A percentile compares a stretch with the other conserved stretches of the same genome.
Conservation (phyloP, 2,113 vertebrate species). For the Phoenicopterus ruber region DNA sequence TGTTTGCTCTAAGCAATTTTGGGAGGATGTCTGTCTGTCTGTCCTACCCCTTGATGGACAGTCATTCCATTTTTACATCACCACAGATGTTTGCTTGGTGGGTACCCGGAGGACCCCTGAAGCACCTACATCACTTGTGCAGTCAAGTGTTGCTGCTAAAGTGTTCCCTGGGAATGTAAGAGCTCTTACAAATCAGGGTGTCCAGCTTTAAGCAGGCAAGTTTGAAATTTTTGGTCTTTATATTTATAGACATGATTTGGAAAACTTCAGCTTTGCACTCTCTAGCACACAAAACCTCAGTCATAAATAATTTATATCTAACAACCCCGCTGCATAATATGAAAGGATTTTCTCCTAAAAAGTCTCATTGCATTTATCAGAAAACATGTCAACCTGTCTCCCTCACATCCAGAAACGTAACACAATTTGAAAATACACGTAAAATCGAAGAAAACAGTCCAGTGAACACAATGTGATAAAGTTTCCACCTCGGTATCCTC, state of each 20-base stretch:
- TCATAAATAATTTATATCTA: not conserved
- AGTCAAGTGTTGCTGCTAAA: not conserved
- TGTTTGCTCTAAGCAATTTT: not conserved
- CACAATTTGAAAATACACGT: not conserved
- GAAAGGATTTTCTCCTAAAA: not conserved
- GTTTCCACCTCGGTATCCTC: not conserved
- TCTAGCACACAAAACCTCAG: not conserved
- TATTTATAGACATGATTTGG: not conserved
- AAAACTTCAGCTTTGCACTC: not conserved
- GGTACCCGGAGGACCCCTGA: not conserved
- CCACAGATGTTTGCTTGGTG: fast-evolving
- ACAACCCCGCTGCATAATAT: not conserved
- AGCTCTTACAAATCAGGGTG: not conserved
- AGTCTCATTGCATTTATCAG: not conserved
- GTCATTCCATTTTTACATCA: too few species aligned
- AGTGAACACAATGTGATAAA: fast-evolving
- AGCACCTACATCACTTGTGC: not conserved
- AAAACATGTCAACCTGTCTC: not conserved
- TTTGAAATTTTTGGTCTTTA: not conserved
- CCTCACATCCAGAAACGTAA: not conserved
- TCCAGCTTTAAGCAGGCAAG: not conserved
- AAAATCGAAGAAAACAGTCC: not conserved
- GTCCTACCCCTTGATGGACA: fast-evolving
- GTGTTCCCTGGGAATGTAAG: not conserved
- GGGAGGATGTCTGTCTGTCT: not conserved